These are phyloP conservation scores for Lithophane socia DNA, from an alignment of 2,888 invertebrate species.

Conservation along the genomic window DNA sequence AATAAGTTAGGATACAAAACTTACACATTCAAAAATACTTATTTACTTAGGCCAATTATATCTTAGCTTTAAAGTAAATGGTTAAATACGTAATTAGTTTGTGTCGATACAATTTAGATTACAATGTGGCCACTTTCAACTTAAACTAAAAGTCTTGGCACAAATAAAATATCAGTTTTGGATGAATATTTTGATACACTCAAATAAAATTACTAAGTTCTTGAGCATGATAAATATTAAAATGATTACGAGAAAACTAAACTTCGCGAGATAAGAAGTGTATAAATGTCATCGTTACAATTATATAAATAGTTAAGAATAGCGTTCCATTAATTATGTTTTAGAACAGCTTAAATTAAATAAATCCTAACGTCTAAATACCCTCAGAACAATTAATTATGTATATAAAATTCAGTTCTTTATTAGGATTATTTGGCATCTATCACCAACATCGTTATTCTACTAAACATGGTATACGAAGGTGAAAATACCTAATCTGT, in stretches of 20 bases:
- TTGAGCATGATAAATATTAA: conserved; percentile 77
- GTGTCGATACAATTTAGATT: conserved; percentile 72
- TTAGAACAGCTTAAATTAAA: conserved; percentile 82
- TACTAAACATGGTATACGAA: conserved; percentile 89
- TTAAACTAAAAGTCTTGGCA: conserved; percentile 87
- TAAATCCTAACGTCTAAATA: conserved; percentile 87
- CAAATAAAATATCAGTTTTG: conserved; percentile 84
- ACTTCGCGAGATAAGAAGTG: conserved; percentile 50
- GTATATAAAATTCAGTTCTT: conserved; percentile 91
- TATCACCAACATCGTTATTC: conserved; percentile 88
- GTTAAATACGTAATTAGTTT: conserved; percentile 76
- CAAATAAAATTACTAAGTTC: conserved; percentile 70
- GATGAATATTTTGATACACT: conserved; percentile 71
- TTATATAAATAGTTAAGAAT: conserved; percentile 76
- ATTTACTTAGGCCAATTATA: conserved; percentile 87
- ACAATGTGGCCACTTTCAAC: conserved; percentile 76
- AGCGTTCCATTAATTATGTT: conserved; percentile 67
- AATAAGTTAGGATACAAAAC: conserved; percentile 83
- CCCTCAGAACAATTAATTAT: conserved; percentile 90
- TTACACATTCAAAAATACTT: conserved; percentile 85
- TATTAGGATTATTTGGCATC: conserved; percentile 90
- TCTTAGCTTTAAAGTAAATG: conserved; percentile 77
- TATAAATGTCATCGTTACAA: conserved; percentile 59
- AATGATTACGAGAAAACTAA: conserved; percentile 59
- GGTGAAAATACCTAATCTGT: conserved; percentile 87